Evolutionary conservation across 23 tunicate species (phyloP), one percentile per base, ranked within the genome.

Genomic region (Trididemnum miniatum): DNA sequence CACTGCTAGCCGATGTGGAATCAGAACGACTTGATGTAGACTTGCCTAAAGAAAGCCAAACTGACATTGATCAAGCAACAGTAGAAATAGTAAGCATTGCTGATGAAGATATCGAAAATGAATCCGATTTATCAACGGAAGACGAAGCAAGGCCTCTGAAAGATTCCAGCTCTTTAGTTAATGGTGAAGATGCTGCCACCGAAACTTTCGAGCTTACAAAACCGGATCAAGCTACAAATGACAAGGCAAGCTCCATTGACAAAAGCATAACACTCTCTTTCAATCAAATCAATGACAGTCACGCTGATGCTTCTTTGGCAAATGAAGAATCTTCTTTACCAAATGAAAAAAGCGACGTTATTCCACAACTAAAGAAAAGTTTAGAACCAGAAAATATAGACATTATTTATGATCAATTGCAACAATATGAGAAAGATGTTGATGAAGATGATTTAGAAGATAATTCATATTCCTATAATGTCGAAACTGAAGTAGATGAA

Each of bases 361-460:
- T n/a, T n/a, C n/a, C n/a, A 44, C 54, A 44, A 44, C 54, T 15
- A 62, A 26, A 62, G 15, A 26, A 62, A 62, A 62, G 25, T 20
- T 20, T 26, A 62, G 67, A 62, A 4, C 67, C 5, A 62, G 29
- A 62, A 62, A 62, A 62, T n/a, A 20, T 62, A 20, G 67, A 62
- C 4, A 62, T 62, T 26, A 71, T 35, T 71, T 20, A 7, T 31
- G 76, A 71, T 35, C 36, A 32, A 71, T 3, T 12, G 39, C n/a
- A 31, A 32, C 7, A 32, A 26, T 5, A 71, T 32, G 76, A 71
- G 28, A 7, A 3, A 12, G 76, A 71, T 32, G n/a, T 32, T 7
- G 9, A 15, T 35, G 36, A 71, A 26, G 76, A 71, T 20, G 76
- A 71, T 35, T 7, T 26, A 29, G 76, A 71, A 71, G 44, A 71